phyloP scores from a whole-genome alignment of 2,113 vertebrate genomes.

The Dasypus novemcinctus region DNA sequence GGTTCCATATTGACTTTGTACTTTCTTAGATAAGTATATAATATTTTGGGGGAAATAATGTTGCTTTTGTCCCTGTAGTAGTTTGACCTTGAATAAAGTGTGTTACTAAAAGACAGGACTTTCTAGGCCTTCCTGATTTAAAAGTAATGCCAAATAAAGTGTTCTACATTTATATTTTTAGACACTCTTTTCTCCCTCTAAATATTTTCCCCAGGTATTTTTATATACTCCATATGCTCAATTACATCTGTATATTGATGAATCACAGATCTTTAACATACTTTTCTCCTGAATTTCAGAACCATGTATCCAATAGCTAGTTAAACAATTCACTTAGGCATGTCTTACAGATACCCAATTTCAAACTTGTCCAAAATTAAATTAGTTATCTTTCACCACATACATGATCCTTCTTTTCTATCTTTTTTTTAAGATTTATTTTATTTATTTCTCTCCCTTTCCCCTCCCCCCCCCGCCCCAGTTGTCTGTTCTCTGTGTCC shows the following conservation, averaged over 20 bases:
- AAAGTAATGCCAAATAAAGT: not conserved
- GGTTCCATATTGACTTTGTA: not conserved
- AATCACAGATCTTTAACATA: not conserved
- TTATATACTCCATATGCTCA: not conserved
- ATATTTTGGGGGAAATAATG: not conserved
- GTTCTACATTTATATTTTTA: not conserved
- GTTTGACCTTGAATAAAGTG: not conserved
- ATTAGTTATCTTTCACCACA: not conserved
- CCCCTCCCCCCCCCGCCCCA: no score
- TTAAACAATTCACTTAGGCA: not conserved
- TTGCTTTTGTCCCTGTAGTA: not conserved
- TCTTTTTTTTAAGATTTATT: no score
- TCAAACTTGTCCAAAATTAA: not conserved
- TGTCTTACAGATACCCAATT: not conserved
- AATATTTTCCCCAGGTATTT: not conserved
- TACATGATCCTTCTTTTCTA: not conserved
- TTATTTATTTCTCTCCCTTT: no score
- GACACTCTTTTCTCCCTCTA: not conserved
- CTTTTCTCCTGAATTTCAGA: not conserved
- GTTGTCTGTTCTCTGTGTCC: no score
- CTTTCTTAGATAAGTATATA: not conserved
- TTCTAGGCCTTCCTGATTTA: not conserved
- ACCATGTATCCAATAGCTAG: not conserved
- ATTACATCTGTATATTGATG: not conserved
- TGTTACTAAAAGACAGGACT: not conserved